Conservation (phyloP, 2,888 invertebrate genomes). For the Cephalotes varians region DNA sequence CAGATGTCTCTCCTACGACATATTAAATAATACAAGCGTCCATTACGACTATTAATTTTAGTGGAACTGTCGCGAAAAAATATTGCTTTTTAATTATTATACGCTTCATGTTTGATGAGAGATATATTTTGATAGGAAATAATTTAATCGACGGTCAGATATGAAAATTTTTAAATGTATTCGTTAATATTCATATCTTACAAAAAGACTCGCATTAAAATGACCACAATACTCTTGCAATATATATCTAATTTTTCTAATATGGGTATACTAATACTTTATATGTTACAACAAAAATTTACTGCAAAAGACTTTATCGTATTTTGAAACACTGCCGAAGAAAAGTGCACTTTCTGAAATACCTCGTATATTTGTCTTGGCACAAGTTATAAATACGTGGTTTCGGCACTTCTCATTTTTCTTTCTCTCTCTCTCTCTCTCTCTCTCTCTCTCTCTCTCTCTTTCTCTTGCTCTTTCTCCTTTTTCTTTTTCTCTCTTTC, state of each 20-base stretch:
- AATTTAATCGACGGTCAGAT: background rate
- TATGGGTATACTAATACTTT: no score
- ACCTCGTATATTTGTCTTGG: conserved; percentile 80
- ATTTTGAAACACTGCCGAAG: no score
- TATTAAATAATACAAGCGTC: conserved; percentile 12
- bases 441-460: background rate
- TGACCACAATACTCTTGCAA: background rate
- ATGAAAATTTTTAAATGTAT: background rate
- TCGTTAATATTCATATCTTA: background rate
- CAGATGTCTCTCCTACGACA: background rate
- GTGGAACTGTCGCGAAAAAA: background rate
- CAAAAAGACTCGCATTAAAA: background rate
- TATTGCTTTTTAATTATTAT: conserved; percentile 30
- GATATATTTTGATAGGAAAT: background rate
- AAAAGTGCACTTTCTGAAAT: conserved; percentile 76
- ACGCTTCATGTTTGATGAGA: background rate
- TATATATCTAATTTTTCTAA: no score
- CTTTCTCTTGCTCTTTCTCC: background rate
- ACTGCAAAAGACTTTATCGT: background rate
- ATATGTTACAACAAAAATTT: background rate
- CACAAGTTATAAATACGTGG: conserved; percentile 79
- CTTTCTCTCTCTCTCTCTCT: conserved; percentile 1
- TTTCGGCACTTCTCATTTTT: conserved; percentile 57
- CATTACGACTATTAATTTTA: conserved; percentile 25
- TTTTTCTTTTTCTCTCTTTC: background rate